These are phyloP conservation scores for Torymus auratus DNA, from an alignment of 2,888 invertebrate species.

Conservation along the genomic window DNA sequence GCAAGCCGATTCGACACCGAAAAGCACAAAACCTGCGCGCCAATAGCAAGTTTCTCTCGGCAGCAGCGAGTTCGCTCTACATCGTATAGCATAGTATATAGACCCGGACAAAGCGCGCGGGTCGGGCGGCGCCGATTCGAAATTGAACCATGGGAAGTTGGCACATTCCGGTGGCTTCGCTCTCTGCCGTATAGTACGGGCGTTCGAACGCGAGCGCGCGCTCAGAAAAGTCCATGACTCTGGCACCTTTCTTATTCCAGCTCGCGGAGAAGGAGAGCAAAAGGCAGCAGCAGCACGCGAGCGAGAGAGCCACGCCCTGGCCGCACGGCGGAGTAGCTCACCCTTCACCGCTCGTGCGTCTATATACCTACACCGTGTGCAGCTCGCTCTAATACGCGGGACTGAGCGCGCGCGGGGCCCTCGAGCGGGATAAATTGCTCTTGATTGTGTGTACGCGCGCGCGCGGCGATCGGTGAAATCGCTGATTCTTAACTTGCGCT, in stretches of 20 bases:
- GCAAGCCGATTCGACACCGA: no score
- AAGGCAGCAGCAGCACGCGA: slow-evolving; percentile 19
- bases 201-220: slow-evolving; percentile 63
- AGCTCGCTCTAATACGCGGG: neutral
- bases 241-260: slow-evolving; percentile 73
- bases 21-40: no score
- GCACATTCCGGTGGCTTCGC: slow-evolving; percentile 70
- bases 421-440: slow-evolving; percentile 43
- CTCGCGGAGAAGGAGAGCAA: slow-evolving; percentile 24
- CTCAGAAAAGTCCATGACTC: slow-evolving; percentile 56
- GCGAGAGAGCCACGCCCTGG: slow-evolving; percentile 71
- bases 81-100: no score
- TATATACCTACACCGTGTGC: no score
- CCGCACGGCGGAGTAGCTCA: slow-evolving; percentile 35
- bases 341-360: slow-evolving; percentile 41
- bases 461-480: slow-evolving; percentile 46
- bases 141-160: slow-evolving; percentile 70
- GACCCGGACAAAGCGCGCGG: slow-evolving; percentile 28
- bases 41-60: slow-evolving; percentile 17
- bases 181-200: slow-evolving; percentile 61
- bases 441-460: slow-evolving; percentile 15
- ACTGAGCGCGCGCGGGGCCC: neutral
- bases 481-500: slow-evolving; percentile 33
- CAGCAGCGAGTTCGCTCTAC: no score
- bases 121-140: slow-evolving; percentile 24